A percentile compares a stretch with the other conserved stretches of the same genome.
Conservation (phyloP, 2,797 vertebrate genomes). For the Podargus strigoides region DNA sequence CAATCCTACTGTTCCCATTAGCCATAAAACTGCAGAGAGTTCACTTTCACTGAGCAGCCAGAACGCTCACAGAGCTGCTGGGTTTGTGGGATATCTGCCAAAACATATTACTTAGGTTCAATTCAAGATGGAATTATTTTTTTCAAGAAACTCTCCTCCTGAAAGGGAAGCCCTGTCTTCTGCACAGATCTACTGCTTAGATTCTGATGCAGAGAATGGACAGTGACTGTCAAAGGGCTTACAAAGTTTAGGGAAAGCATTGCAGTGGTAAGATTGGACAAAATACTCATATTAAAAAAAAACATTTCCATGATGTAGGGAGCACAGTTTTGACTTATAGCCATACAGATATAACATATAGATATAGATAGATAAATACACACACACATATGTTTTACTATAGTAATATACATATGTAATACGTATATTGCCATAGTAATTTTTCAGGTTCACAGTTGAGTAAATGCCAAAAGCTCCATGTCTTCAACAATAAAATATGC, state of each 20-base stretch:
- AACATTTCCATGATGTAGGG: neutral
- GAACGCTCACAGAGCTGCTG: neutral
- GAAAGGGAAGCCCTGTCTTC: neutral
- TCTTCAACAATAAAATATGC: neutral
- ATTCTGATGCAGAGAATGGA: neutral
- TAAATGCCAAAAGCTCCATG: neutral
- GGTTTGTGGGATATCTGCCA: neutral
- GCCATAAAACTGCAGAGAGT: neutral
- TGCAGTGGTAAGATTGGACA: neutral
- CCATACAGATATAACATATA: neutral
- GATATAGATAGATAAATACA: neutral
- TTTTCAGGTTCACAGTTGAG: neutral
- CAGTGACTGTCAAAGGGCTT: neutral
- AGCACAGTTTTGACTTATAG: neutral
- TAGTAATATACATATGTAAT: rapidly evolving
- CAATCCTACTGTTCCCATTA: neutral
- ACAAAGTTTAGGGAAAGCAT: neutral
- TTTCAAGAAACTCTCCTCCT: neutral
- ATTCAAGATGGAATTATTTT: neutral
- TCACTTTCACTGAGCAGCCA: neutral
- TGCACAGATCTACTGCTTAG: neutral
- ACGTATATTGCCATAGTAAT: neutral
- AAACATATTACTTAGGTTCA: neutral
- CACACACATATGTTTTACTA: neutral
- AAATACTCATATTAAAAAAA: neutral